Evolutionary conservation across 2,113 vertebrate genomes (phyloP), one percentile per base, ranked within the genome.

Genomic region (Isurus oxyrinchus): DNA sequence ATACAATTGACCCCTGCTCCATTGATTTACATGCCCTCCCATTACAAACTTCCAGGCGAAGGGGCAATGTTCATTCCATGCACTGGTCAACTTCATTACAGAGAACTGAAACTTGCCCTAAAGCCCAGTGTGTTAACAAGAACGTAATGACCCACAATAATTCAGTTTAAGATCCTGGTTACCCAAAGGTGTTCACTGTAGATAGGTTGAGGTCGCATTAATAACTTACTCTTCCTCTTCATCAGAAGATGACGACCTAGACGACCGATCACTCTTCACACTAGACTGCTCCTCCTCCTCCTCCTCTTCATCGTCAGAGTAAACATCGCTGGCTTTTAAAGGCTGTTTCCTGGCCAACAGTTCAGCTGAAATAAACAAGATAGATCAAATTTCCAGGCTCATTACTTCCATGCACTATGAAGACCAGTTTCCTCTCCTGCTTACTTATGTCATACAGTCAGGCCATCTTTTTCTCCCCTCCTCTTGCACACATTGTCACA

Each of bases 211-310:
- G 44, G 19, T 57, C 23, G 25, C 25, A 59, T 14, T 81, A 86
- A 55, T 76, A 81, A 98, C 99, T 98, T 97, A 99, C 99, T 99
- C 99, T 94, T 99, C 99, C 0, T 98, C 98, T 76, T 99, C 99
- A 44, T 99, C 98, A 96, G 98, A 99, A 13, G 99, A 99, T 0
- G 99, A 99, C 0, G 99, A 99, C 55, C 98, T 98, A 19, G 99
- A 99, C 49, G 99, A 99, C 8, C 98, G 98, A 97, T 99, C 99
- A 23, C 99, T 99, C 97, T 99, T 99, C 96, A 99, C 99, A 16
- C 99, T 99, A 67, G 99, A 99, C 96, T 99, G 99, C 97, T 99
- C 99, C 66, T 99, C 99, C 96, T 99, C 99, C 79, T 99, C 99
- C 49, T 99, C 99, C 97, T 99, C 99, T 81, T 99, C 98, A 84